A percentile compares a stretch with the other conserved stretches of the same genome.
Evolutionary conservation across 2,113 vertebrate genomes (phyloP).

Genomic region (Vulpes ferrilata): DNA sequence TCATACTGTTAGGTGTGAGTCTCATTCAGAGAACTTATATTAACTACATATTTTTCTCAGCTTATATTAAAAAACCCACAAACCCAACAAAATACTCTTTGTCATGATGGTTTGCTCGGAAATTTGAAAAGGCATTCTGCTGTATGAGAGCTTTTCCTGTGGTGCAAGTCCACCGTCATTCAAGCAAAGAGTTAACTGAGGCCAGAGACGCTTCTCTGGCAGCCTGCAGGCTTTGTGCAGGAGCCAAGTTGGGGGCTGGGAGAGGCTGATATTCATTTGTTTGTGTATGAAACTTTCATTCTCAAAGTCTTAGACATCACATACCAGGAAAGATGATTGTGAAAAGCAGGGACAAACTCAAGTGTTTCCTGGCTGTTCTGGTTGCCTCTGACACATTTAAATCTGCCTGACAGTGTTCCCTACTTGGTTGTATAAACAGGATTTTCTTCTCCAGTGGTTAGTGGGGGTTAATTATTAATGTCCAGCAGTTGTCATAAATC

Average conservation of each 20-base stretch:
- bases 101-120: conserved; percentile 24
- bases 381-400: conserved; percentile 32
- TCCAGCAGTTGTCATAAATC: conserved; percentile 3
- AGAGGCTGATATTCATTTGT: conserved; percentile 59
- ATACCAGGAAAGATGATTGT: conserved; percentile 67
- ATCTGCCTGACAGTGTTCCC: conserved; percentile 55
- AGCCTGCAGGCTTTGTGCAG: conserved; percentile 44
- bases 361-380: conserved; percentile 52
- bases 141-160: background rate
- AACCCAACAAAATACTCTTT: conserved; percentile 37
- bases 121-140: conserved; percentile 63
- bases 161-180: background rate
- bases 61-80: background rate
- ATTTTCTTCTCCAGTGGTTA: conserved; percentile 33
- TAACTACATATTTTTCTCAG: background rate
- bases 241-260: conserved; percentile 50
- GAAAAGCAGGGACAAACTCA: conserved; percentile 62
- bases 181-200: conserved; percentile 56
- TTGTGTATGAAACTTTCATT: conserved; percentile 71
- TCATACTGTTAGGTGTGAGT: conserved; percentile 48
- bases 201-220: conserved; percentile 39
- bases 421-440: conserved; percentile 58
- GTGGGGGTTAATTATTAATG: conserved; percentile 46
- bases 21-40: background rate
- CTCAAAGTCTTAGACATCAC: conserved; percentile 57